phyloP scores from a whole-genome alignment of 2,797 vertebrate genomes.

The Semotilus atromaculatus region DNA sequence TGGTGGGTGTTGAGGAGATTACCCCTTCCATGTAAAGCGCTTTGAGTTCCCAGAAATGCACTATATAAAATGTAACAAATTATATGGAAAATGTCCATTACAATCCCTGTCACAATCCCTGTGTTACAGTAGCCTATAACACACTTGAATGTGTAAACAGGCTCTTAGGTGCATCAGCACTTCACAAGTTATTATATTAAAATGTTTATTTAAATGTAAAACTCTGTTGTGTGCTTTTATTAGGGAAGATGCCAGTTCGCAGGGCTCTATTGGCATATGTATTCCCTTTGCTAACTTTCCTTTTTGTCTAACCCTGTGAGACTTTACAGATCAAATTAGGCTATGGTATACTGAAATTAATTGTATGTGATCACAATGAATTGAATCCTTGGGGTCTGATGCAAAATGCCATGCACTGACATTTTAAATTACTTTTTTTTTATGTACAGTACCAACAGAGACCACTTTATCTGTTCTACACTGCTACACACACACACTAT shows the following conservation, averaged over 20 bases:
- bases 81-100: no score
- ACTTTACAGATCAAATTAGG: neutral
- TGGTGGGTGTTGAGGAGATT: no score
- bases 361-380: neutral
- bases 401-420: slow-evolving; percentile 7
- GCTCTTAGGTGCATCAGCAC: neutral
- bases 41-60: no score
- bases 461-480: neutral
- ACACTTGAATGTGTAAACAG: no score
- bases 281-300: neutral
- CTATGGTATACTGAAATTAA: slow-evolving; percentile 10
- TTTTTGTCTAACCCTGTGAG: neutral
- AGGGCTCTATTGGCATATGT: neutral
- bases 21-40: no score
- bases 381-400: neutral
- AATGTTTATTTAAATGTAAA: neutral
- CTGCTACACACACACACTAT: neutral
- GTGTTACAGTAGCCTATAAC: no score
- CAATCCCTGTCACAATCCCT: no score
- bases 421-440: neutral
- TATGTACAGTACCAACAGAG: neutral
- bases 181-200: neutral
- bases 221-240: neutral
- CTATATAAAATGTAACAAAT: no score
- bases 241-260: neutral